These are phyloP conservation scores for Heteropelma amictum DNA, from an alignment of 2,888 invertebrate genomes.

Conservation along the genomic window DNA sequence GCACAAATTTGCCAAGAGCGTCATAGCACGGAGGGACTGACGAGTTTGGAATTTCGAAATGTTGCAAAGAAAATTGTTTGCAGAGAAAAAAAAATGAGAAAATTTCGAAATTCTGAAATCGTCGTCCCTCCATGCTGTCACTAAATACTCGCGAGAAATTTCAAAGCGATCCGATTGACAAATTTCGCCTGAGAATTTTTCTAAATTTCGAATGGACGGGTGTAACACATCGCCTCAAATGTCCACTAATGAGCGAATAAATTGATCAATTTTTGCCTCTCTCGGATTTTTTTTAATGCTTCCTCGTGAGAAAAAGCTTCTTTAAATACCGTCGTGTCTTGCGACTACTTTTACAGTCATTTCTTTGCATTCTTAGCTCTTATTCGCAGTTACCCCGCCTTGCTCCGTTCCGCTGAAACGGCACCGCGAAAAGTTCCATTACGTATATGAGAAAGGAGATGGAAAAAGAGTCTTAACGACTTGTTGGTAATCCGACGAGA, in stretches of 20 bases:
- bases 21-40: too few species aligned
- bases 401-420: constrained; percentile 16
- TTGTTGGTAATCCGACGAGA: constrained; percentile 43
- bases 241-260: neutral
- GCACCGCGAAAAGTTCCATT: constrained; percentile 37
- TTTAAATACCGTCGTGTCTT: neutral
- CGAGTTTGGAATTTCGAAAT: too few species aligned
- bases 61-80: too few species aligned
- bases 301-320: neutral
- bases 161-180: too few species aligned
- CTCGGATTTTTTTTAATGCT: neutral
- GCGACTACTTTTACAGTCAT: neutral
- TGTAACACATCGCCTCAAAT: too few species aligned
- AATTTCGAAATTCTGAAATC: too few species aligned
- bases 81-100: too few species aligned
- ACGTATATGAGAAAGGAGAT: neutral
- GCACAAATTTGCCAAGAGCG: too few species aligned
- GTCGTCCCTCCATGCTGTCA: too few species aligned
- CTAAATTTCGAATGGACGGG: too few species aligned
- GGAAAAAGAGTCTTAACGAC: constrained; percentile 48
- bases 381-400: neutral
- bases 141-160: too few species aligned
- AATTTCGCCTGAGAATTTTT: too few species aligned
- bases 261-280: constrained; percentile 4
- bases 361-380: neutral